A percentile compares a stretch with the other conserved stretches of the same genome.
Conservation (phyloP, 2,797 vertebrate species). For the Mus spretus region DNA sequence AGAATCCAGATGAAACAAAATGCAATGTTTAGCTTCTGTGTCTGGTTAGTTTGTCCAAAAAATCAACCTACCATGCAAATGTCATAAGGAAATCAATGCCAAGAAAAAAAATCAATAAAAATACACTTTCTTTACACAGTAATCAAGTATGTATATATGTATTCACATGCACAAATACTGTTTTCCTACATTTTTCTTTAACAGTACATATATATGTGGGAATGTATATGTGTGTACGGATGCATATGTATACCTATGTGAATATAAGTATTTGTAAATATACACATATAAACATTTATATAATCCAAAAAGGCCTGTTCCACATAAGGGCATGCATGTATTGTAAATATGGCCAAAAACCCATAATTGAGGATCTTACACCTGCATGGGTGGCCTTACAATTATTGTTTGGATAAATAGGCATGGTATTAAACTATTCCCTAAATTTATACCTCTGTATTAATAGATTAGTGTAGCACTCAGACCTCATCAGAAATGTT, state of each 20-base stretch:
- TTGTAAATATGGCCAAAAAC: not conserved
- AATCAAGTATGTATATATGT: not conserved
- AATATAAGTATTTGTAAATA: not conserved
- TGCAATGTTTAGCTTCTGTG: not conserved
- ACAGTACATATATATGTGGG: not conserved
- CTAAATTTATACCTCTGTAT: not conserved
- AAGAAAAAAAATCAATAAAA: not conserved
- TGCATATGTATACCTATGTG: not conserved
- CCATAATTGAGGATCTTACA: not conserved
- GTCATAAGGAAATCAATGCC: not conserved
- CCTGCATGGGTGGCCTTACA: not conserved
- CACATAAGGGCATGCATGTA: no score
- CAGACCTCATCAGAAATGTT: not conserved
- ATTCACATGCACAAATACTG: not conserved
- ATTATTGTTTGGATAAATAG: not conserved
- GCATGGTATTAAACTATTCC: not conserved
- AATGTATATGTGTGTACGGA: not conserved
- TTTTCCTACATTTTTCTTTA: conserved; percentile 16
- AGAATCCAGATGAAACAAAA: not conserved
- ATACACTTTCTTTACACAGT: not conserved
- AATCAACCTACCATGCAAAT: not conserved
- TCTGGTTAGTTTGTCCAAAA: conserved; percentile 34
- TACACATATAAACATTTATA: not conserved
- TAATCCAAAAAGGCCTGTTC: not conserved
- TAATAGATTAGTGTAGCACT: not conserved